Evolutionary conservation across 1,140 invertebrate genomes (phyloP).

Genomic region (Samia ricini): DNA sequence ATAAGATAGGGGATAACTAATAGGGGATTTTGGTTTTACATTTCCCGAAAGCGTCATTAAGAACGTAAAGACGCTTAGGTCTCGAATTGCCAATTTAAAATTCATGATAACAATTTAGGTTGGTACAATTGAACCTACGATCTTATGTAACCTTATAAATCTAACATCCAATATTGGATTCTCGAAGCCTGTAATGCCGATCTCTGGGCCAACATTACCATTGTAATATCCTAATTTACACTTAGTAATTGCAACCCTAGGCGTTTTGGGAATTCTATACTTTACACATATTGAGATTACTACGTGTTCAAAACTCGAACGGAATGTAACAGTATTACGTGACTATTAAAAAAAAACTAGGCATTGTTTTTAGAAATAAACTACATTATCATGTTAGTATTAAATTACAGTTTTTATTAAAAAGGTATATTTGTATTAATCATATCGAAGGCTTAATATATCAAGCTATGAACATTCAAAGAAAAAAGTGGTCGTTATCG

Average conservation of each 20-base stretch:
- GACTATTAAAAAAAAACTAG: no score
- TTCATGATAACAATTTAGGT: not conserved
- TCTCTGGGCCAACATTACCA: conserved; percentile 21
- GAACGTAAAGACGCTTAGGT: not conserved
- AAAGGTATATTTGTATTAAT: no score
- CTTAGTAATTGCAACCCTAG: conserved; percentile 19
- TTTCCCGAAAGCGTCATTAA: not conserved
- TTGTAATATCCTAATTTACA: conserved; percentile 28
- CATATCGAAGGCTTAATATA: no score
- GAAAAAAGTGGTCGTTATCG: no score
- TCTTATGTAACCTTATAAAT: conserved; percentile 11
- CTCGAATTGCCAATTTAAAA: not conserved
- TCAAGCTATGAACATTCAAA: no score
- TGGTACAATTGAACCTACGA: not conserved
- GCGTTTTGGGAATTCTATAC: conserved; percentile 9
- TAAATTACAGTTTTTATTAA: no score
- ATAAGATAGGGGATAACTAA: not conserved
- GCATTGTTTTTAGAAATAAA: no score
- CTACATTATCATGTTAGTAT: no score
- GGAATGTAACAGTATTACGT: not conserved
- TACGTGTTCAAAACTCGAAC: conserved; percentile 8
- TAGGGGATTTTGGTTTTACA: not conserved
- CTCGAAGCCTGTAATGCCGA: conserved; percentile 11
- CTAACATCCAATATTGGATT: conserved; percentile 20
- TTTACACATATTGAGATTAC: conserved; percentile 12